Percentiles rank a stretch among this genome's conserved stretches.
Conservation (phyloP, 2,888 invertebrate species). For the Protophormia terraenovae region DNA sequence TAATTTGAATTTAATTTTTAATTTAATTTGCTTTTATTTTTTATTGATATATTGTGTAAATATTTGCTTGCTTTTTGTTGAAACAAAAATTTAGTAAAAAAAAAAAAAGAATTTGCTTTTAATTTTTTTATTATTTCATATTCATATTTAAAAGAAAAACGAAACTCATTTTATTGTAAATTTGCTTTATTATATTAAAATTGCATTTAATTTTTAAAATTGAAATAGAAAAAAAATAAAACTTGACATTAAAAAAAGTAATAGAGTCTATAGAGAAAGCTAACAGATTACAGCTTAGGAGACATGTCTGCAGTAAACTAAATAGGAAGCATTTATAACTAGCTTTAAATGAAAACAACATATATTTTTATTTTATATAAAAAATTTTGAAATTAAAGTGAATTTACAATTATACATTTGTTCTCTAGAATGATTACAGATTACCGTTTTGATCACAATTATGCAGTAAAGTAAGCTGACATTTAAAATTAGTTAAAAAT, state of each 20-base stretch:
- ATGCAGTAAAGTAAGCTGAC: too few relatives aligned
- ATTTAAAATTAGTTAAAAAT: too few relatives aligned
- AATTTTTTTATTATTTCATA: not conserved
- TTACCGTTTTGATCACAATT: too few relatives aligned
- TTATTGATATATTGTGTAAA: conserved; percentile 32
- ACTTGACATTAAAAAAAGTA: not conserved
- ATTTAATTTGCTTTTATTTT: not conserved
- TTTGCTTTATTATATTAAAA: conserved; percentile 29
- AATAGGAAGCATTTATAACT: too few relatives aligned
- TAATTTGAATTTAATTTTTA: conserved; percentile 33
- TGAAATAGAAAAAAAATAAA: conserved; percentile 18
- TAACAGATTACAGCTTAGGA: too few relatives aligned
- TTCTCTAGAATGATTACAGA: too few relatives aligned
- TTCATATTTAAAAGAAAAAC: conserved; percentile 43
- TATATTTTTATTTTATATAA: too few relatives aligned
- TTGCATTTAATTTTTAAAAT: conserved; percentile 5
- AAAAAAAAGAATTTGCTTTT: conserved; percentile 27
- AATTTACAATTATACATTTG: too few relatives aligned
- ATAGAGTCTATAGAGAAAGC: too few relatives aligned
- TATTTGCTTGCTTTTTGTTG: conserved; percentile 43
- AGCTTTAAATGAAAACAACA: too few relatives aligned
- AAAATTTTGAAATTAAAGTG: too few relatives aligned
- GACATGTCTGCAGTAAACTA: too few relatives aligned
- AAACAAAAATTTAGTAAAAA: conserved; percentile 26
- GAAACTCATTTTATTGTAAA: conserved; percentile 48